These are phyloP conservation scores for Drosophila obscura DNA, from an alignment of 1,140 invertebrate genomes.

Conservation along the genomic window DNA sequence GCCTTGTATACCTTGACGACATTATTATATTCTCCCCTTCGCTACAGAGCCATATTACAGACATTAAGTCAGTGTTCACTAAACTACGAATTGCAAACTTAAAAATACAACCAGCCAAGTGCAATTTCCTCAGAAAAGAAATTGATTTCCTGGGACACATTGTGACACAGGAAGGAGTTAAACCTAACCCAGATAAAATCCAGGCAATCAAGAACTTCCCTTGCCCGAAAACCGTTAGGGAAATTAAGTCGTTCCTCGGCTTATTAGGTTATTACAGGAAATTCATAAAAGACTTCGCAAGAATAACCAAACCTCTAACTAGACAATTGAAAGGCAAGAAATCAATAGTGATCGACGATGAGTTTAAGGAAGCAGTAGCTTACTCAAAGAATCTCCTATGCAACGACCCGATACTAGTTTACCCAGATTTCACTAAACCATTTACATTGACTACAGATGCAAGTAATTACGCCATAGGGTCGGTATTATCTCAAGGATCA, in stretches of 20 bases:
- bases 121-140: constrained; percentile 9
- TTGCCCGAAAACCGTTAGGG: constrained; percentile 7
- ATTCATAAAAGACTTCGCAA: constrained; percentile 6
- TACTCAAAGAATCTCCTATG: constrained; percentile 4
- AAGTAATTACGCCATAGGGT: background rate
- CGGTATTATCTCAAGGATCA: constrained; percentile 5
- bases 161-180: constrained; percentile 11
- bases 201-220: constrained; percentile 17
- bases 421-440: background rate
- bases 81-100: constrained; percentile 19
- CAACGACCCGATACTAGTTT: constrained; percentile 10
- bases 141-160: constrained; percentile 15
- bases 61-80: constrained; percentile 16
- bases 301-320: constrained; percentile 28
- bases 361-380: constrained; percentile 9
- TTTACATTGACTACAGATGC: constrained; percentile 8
- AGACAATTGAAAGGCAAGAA: constrained; percentile 27
- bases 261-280: background rate
- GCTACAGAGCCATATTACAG: constrained; percentile 7
- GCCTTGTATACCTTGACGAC: constrained; percentile 17
- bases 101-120: constrained; percentile 25
- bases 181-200: constrained; percentile 15
- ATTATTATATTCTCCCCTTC: constrained; percentile 27
- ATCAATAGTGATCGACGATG: constrained; percentile 7
- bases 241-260: constrained; percentile 11